Conservation (phyloP, 53 echinoderm and acorn worm genomes). For the Astropecten irregularis region DNA sequence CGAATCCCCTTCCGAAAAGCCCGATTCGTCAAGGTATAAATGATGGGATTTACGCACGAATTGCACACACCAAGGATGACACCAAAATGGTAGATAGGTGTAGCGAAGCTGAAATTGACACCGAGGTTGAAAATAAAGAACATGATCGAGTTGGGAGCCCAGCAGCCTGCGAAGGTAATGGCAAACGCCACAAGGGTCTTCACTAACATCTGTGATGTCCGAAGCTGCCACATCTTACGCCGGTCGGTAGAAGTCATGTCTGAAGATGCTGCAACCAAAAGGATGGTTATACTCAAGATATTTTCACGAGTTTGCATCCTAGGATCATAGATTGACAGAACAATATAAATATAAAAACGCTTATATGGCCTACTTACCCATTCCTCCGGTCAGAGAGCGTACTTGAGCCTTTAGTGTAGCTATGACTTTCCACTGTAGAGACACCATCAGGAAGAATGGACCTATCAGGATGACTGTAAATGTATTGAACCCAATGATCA, state of each 20-base stretch:
- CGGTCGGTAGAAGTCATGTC: background rate
- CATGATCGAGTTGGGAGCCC: slow-evolving; percentile 72
- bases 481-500: background rate
- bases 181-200: slow-evolving; percentile 67
- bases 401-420: background rate
- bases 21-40: slow-evolving; percentile 80
- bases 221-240: slow-evolving; percentile 68
- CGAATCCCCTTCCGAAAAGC: slow-evolving; percentile 53
- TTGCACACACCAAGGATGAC: slow-evolving; percentile 75
- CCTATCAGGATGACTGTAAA: background rate
- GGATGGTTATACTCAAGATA: background rate
- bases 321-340: background rate
- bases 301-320: background rate
- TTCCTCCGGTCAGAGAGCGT: background rate
- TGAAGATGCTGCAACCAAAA: background rate
- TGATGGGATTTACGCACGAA: slow-evolving; percentile 81
- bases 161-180: slow-evolving; percentile 71
- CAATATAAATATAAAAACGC: background rate
- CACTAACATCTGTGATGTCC: slow-evolving; percentile 43
- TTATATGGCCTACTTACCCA: background rate
- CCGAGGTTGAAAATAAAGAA: slow-evolving; percentile 52
- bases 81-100: slow-evolving; percentile 57
- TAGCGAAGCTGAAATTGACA: slow-evolving; percentile 53
- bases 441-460: slow-evolving; percentile 9
- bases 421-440: slow-evolving; percentile 18